Evolutionary conservation across 2,797 vertebrate species (phyloP), one percentile per base, ranked within the genome.

Genomic region (Geotrypetes seraphini): DNA sequence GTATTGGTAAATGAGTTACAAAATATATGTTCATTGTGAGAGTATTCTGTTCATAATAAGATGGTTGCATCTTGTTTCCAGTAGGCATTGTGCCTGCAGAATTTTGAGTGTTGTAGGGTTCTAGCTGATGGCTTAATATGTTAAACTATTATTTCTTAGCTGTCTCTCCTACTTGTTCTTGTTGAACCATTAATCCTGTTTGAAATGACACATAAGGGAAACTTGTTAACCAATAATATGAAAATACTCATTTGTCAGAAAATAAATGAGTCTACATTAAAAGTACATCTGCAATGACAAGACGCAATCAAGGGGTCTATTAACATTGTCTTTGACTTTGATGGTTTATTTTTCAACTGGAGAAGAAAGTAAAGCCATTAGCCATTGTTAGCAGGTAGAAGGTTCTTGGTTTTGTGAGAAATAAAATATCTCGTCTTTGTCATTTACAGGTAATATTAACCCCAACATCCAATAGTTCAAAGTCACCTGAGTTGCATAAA

Each of bases 391-490:
- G 37, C 20, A 22, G 7, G 6, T 23, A 19, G 7, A 4, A 22
- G 7, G 11, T 1, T 7, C 25, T 15, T 33, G 9, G 21, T 1
- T 20, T 24, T 15, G 0, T 7, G 11, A 26, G 14, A n/a, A 10
- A 13, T 7, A 28, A 68, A 43, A 33, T 35, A 3, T 6, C 47
- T 39, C 50, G 39, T 49, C 30, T 38, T 47, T 36, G 8, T 70
- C 23, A 14, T 20, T 60, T 55, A 4, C 63, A 97, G 95, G 89
- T 98, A 37, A 63, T 95, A 21, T 67, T 98, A 33, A 91, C 89
- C 40, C 93, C 93, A 16, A 96, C 90, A 12, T 89, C 88, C 7
- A 96, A 89, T 22, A 91, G 90, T 16, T 85, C 89, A 1, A 98
- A 96, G 50, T 78, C 83, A 38, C 73, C 89, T 3, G 92, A 98